Conservation (phyloP, 2,113 vertebrate genomes). For the Limanda limanda region DNA sequence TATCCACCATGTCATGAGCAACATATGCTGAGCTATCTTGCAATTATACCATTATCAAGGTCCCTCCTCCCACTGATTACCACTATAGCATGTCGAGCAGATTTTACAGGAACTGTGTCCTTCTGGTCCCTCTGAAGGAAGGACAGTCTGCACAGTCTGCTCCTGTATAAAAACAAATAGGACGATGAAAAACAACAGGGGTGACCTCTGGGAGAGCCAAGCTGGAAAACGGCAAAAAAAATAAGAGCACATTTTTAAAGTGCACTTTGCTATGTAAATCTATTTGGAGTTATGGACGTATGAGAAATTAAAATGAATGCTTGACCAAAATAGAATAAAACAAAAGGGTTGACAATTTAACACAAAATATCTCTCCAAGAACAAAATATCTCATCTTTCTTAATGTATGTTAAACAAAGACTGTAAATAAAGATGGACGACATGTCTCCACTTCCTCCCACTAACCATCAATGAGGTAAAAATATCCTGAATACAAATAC, state of each 20-base stretch:
- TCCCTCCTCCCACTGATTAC: conserved; percentile 66
- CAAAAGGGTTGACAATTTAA: background rate
- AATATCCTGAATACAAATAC: too few relatives aligned
- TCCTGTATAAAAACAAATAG: background rate
- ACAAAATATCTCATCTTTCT: background rate
- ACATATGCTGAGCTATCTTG: conserved; percentile 74
- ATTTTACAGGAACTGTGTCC: conserved; percentile 32
- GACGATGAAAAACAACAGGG: background rate
- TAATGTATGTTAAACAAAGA: too few relatives aligned
- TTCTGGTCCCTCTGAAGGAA: conserved; percentile 27
- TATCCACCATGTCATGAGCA: conserved; percentile 71
- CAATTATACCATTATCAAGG: conserved; percentile 77
- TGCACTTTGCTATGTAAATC: background rate
- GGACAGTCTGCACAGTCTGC: conserved; percentile 2
- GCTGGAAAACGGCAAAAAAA: background rate
- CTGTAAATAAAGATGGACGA: too few relatives aligned
- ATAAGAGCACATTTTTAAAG: background rate
- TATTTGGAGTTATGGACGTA: background rate
- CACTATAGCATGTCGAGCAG: conserved; percentile 59
- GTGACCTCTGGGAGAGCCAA: background rate
- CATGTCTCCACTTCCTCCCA: too few relatives aligned
- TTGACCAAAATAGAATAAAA: background rate
- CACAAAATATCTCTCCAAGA: background rate
- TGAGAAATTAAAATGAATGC: background rate
- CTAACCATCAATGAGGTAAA: too few relatives aligned